These are phyloP conservation scores for Lophochroa leadbeateri DNA, from an alignment of 2,113 vertebrate genomes.

Conservation along the genomic window DNA sequence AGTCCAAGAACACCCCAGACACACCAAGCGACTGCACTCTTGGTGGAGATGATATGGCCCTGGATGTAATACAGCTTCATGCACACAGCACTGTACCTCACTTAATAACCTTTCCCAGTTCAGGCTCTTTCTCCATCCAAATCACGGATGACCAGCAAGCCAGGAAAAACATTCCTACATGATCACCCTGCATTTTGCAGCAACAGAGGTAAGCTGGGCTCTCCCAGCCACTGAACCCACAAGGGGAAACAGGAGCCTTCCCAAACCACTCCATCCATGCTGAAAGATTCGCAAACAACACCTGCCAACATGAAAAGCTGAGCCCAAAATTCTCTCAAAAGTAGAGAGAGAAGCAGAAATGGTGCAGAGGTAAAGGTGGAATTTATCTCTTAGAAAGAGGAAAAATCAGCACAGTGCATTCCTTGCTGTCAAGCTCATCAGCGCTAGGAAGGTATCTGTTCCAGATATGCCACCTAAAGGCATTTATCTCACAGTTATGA, in stretches of 20 bases:
- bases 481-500: neutral
- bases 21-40: neutral
- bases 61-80: neutral
- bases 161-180: neutral
- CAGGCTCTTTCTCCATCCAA: neutral
- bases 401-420: neutral
- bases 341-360: neutral
- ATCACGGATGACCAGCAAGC: neutral
- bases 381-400: neutral
- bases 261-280: neutral
- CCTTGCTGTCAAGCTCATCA: slow-evolving; percentile 23
- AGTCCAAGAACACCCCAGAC: neutral
- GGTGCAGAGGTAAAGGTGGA: neutral
- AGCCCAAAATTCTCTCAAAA: neutral
- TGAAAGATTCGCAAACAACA: neutral
- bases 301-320: neutral
- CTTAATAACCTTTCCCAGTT: neutral
- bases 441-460: neutral
- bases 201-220: neutral
- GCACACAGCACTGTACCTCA: neutral
- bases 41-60: neutral
- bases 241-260: neutral
- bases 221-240: neutral
- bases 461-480: neutral
- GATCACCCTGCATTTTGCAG: neutral